Base-by-base conservation (phyloP, 2,113 vertebrate species). In the Xenopus borealis region DNA sequence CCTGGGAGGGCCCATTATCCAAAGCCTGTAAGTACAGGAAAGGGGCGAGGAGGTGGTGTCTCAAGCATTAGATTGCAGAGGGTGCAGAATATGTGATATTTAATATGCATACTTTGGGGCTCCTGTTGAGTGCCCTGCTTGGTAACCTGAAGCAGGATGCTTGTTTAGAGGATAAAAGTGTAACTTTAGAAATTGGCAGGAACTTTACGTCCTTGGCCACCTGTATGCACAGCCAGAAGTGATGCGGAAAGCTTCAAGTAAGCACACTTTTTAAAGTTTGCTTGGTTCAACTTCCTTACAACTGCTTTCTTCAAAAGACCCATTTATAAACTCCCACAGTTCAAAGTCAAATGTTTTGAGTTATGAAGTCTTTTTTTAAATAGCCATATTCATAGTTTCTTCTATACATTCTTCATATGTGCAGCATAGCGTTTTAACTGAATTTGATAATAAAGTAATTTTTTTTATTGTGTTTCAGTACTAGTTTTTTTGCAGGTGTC, bases 181-280 rank as follows among this genome's bases (percentile, higher is more conserved):
- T 88, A 94, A 94, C 88, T 87, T 81, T 89, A 93, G 92, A 92
- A 92, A 92, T 90, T 89, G 90, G 85, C 90, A 91, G 91, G 91
- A 92, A 91, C 88, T 91, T 75, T 83, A 79, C 80, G 82, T 85
- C 82, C 85, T 79, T 79, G 89, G 83, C 89, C 92, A 88, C 89
- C 91, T 88, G 89, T 87, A 89, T 81, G 85, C 84, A 79, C 90
- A 86, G 89, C 85, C 85, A 89, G 87, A 87, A 83, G 86, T 0
- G 75, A 80, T 83, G 80, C 55, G 85, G 84, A 72, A 83, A 79
- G 72, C 72, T 86, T 84, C 81, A 84, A 83, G 84, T 82, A 89
- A 90, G 83, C 82, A 84, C 78, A 81, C 80, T 85, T 82, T 88
- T 87, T 78, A 86, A 84, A 88, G 79, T 87, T 85, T 78, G 72